Base-by-base conservation (phyloP, 2,888 invertebrate genomes). In the Cephus spinipes region DNA sequence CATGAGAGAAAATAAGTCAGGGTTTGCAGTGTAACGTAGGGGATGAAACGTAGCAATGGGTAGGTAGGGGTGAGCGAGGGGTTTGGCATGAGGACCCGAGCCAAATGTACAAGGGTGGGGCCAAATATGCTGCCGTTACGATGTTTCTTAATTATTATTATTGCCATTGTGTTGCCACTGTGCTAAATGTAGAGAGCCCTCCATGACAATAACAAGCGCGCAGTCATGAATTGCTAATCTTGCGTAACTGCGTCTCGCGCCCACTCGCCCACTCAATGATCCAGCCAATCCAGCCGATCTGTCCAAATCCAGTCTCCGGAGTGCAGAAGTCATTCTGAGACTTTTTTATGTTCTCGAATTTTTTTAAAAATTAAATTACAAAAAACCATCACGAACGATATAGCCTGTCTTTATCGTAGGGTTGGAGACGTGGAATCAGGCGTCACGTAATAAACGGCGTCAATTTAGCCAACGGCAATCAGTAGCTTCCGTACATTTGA, bases 121-220 rank as follows among this genome's bases (percentile, higher is more conserved):
- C 85, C 86, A 83, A 91, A 90, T 90, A 88, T 89, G 88, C 88
- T 81, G 80, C 84, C 83, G 88, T 90, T 90, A 89, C 89, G 87
- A 90, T 91, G 89, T 89, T 90, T 90, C 90, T 91, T 91, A 91
- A 91, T 91, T 91, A 91, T 91, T 90, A 89, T 91, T 90, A 91
- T 91, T 91, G 87, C 90, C 88, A 85, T 86, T 83, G 85, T 88
- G 88, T 89, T 87, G 88, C 87, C 86, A 83, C 79, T 83, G 82
- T 79, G 86, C 86, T 89, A 87, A 89, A 87, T 87, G 87, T 84
- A 81, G 84, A 83, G 84, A 79, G 83, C 85, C 85, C 87, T 84
- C 86, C 80, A 84, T 82, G 90, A 89, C 89, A 89, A 88, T 90
- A 90, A 89, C 87, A 90, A 89, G 86, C 85, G 85, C 84, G 86